These are phyloP conservation scores for Rutpela maculata DNA, from an alignment of 2,888 invertebrate genomes.

Conservation along the genomic window DNA sequence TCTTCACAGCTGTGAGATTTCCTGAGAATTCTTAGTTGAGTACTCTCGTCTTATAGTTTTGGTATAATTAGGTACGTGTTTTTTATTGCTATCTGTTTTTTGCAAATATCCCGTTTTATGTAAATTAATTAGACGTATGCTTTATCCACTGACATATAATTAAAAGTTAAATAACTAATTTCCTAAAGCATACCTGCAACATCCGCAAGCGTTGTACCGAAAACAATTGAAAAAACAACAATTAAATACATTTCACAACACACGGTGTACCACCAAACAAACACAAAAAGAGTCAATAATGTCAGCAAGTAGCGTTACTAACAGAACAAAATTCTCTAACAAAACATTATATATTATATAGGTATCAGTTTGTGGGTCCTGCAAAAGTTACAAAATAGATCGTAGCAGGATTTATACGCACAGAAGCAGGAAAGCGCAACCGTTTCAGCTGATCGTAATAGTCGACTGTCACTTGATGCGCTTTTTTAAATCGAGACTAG, in stretches of 20 bases:
- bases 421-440: slow-evolving; percentile 25
- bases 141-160: slow-evolving; percentile 2
- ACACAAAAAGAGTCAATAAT: slow-evolving; percentile 28
- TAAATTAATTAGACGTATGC: not conserved
- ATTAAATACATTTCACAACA: slow-evolving; percentile 58
- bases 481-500: slow-evolving; percentile 15
- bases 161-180: slow-evolving; percentile 23
- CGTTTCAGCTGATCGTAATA: slow-evolving; percentile 33
- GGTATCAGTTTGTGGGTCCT: not conserved
- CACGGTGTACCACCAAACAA: slow-evolving; percentile 27
- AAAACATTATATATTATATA: slow-evolving; percentile 28
- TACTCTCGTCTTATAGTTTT: too few relatives aligned
- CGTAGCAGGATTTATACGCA: not conserved
- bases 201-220: slow-evolving; percentile 48
- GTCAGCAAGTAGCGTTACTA: slow-evolving; percentile 11
- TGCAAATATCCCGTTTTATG: not conserved
- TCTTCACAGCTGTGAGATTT: too few relatives aligned
- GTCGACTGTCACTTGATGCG: slow-evolving; percentile 16
- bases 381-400: slow-evolving; percentile 5
- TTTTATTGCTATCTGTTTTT: not conserved
- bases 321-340: slow-evolving; percentile 12
- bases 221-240: slow-evolving; percentile 45
- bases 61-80: too few relatives aligned
- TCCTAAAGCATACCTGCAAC: slow-evolving; percentile 47
- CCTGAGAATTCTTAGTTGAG: too few relatives aligned